Evolutionary conservation across 2,113 vertebrate genomes (phyloP).

Genomic region (Pyxicephalus adspersus): DNA sequence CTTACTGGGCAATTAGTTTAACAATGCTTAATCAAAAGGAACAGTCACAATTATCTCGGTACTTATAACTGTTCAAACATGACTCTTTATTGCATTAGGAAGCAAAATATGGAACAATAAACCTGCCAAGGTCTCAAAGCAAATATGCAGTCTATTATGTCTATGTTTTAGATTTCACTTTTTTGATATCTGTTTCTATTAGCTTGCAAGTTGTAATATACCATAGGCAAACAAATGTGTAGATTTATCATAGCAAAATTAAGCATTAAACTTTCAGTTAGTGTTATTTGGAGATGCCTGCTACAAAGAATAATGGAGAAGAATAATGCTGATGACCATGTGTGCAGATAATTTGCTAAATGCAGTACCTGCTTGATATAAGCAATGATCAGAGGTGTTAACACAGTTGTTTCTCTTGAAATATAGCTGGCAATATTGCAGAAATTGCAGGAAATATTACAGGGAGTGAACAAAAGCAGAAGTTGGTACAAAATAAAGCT

Average conservation of each 20-base stretch:
- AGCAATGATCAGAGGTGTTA: too few species aligned
- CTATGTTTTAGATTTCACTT: background rate
- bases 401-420: too few species aligned
- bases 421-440: too few species aligned
- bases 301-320: too few species aligned
- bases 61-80: constrained; percentile 46
- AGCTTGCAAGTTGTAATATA: background rate
- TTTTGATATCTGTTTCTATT: background rate
- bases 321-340: too few species aligned
- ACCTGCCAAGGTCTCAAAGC: background rate
- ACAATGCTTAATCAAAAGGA: constrained; percentile 37
- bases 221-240: background rate
- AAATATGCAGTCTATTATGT: background rate
- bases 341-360: too few species aligned
- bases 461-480: too few species aligned
- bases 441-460: too few species aligned
- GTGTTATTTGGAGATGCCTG: background rate
- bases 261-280: background rate
- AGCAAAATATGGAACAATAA: constrained; percentile 29
- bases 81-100: constrained; percentile 26
- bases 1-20: constrained; percentile 27
- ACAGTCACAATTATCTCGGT: constrained; percentile 24
- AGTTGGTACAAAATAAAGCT: too few species aligned
- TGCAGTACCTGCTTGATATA: too few species aligned
- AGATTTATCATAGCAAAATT: constrained; percentile 1